Conservation (phyloP, 2,797 vertebrate species). For the Manis javanica region DNA sequence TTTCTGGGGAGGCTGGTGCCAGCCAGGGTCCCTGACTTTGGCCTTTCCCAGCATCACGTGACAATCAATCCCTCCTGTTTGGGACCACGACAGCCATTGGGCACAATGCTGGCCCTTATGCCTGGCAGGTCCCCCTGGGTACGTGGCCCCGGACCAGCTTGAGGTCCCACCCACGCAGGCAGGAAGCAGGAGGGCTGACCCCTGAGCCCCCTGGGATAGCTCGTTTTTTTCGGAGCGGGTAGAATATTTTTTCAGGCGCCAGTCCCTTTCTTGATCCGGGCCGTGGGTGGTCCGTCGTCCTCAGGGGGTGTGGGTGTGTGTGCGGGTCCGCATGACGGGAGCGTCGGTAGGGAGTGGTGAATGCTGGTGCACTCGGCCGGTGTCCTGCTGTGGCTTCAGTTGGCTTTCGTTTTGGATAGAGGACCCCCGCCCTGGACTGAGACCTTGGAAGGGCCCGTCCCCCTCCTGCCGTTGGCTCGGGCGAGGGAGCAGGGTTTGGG, state of each 20-base stretch:
- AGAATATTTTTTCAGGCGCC: slow-evolving; percentile 80
- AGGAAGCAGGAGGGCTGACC: neutral
- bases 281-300: slow-evolving; percentile 40
- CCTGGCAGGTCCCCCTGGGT: neutral
- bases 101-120: neutral
- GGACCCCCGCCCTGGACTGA: neutral
- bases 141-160: neutral
- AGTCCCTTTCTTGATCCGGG: slow-evolving; percentile 30
- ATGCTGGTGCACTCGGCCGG: neutral
- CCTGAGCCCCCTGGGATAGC: neutral
- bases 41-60: slow-evolving; percentile 55
- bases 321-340: neutral
- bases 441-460: neutral
- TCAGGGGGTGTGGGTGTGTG: slow-evolving; percentile 21
- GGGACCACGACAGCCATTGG: neutral
- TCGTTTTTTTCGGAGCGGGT: slow-evolving; percentile 66
- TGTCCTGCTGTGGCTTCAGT: neutral
- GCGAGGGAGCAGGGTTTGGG: neutral
- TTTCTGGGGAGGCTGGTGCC: neutral
- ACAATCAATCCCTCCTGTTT: slow-evolving; percentile 64
- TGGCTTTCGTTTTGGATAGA: neutral
- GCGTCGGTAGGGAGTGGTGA: neutral
- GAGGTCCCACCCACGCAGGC: neutral
- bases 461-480: neutral
- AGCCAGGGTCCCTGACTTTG: slow-evolving; percentile 11